A percentile compares a stretch with the other conserved stretches of the same genome.
phyloP scores from a whole-genome alignment of 2,888 invertebrate genomes.

The Zele albiditarsus region DNA sequence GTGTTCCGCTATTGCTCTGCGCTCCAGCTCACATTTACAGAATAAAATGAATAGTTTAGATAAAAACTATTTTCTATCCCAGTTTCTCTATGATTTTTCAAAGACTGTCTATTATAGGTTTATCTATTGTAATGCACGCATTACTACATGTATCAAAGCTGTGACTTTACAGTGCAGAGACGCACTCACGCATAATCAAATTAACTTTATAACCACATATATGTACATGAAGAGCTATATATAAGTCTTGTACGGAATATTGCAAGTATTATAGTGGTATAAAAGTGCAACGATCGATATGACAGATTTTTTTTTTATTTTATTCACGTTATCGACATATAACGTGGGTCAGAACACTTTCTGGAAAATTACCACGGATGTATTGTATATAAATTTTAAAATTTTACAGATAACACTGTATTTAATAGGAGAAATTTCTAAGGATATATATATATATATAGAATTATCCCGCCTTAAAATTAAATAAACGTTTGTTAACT shows the following conservation, averaged over 20 bases:
- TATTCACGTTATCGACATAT: constrained; percentile 58
- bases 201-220: background rate
- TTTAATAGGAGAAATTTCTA: background rate
- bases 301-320: constrained; percentile 27
- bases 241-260: background rate
- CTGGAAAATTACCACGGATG: constrained; percentile 64
- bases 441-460: background rate
- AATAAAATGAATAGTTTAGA: background rate
- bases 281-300: constrained; percentile 39
- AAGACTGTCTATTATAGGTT: background rate
- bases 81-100: background rate
- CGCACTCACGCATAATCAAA: constrained; percentile 1
- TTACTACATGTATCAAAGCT: background rate
- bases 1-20: background rate
- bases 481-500: background rate
- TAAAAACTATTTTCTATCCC: background rate
- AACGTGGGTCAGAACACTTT: constrained; percentile 66
- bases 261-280: background rate
- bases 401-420: background rate
- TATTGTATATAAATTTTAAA: background rate
- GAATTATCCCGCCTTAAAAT: background rate
- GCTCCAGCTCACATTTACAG: background rate
- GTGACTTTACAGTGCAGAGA: background rate
- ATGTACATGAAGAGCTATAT: background rate
- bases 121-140: background rate